These are phyloP conservation scores for Lasiurus cinereus DNA, from an alignment of 2,113 vertebrate species.

Conservation along the genomic window DNA sequence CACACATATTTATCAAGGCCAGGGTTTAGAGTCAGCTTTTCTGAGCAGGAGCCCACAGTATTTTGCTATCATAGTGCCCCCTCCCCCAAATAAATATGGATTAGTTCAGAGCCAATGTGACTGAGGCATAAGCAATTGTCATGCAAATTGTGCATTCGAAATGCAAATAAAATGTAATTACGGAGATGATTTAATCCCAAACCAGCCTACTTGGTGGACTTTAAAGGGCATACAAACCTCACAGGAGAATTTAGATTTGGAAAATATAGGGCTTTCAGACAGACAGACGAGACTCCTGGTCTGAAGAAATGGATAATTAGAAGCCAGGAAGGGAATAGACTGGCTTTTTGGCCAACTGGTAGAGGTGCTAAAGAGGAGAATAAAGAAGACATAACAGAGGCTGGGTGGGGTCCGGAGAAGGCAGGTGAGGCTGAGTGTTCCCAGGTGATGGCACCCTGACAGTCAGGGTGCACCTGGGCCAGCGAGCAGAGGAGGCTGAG, in stretches of 20 bases:
- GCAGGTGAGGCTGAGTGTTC: not conserved
- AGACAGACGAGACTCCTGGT: not conserved
- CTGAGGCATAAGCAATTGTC: conserved; percentile 59
- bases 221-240: conserved; percentile 60
- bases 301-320: not conserved
- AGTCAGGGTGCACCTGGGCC: not conserved
- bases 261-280: conserved; percentile 8
- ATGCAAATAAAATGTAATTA: conserved; percentile 78
- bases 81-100: conserved; percentile 55
- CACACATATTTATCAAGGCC: not conserved
- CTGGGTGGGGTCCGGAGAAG: not conserved
- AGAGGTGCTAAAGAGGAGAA: not conserved
- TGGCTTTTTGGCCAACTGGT: not conserved
- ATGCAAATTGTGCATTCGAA: conserved; percentile 76
- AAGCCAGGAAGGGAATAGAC: conserved; percentile 14
- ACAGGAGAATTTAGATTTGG: conserved; percentile 49
- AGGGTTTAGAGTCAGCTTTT: conserved; percentile 22
- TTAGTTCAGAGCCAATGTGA: conserved; percentile 63
- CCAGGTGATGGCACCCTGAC: not conserved
- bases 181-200: conserved; percentile 73
- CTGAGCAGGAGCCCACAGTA: not conserved
- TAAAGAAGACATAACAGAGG: not conserved
- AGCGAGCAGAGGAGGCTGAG: not conserved
- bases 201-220: conserved; percentile 56
- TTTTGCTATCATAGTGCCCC: not conserved